Evolutionary conservation across 2,888 invertebrate species (phyloP).

Genomic region (Pachycephus smyrnensis): DNA sequence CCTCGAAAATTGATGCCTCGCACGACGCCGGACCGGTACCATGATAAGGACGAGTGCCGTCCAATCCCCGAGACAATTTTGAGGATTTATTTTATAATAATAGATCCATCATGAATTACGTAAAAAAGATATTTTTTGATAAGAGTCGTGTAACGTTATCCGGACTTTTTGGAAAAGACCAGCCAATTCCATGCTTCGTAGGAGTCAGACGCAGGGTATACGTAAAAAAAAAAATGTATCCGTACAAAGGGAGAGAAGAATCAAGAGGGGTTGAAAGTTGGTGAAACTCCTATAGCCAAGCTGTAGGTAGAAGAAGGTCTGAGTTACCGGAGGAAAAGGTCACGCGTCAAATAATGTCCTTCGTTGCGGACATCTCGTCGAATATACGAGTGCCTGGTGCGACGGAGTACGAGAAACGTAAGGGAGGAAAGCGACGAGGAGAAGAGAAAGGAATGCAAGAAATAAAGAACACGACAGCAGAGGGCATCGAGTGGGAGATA

Average conservation of each 20-base stretch:
- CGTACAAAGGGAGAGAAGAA: no score
- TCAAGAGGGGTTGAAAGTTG: no score
- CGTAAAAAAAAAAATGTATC: no score
- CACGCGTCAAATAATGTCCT: not conserved
- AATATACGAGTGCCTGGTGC: not conserved
- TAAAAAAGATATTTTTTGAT: not conserved
- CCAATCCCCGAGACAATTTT: not conserved
- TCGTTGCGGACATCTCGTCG: not conserved
- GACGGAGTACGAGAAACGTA: not conserved
- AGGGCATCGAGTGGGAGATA: not conserved
- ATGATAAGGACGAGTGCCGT: not conserved
- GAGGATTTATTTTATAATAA: not conserved
- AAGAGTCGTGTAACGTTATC: not conserved
- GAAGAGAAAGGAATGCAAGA: not conserved
- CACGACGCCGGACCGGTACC: no score
- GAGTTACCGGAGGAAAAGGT: not conserved
- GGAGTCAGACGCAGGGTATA: no score
- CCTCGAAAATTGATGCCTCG: no score
- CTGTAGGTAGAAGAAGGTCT: not conserved
- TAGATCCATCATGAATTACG: no score
- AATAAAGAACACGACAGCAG: not conserved
- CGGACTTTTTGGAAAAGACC: no score
- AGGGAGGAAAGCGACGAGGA: not conserved
- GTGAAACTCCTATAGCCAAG: not conserved
- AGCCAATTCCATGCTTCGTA: no score